Percentiles rank a stretch among this genome's conserved stretches.
phyloP scores from a whole-genome alignment of 2,113 vertebrate species.

The Melanocharis versteri region DNA sequence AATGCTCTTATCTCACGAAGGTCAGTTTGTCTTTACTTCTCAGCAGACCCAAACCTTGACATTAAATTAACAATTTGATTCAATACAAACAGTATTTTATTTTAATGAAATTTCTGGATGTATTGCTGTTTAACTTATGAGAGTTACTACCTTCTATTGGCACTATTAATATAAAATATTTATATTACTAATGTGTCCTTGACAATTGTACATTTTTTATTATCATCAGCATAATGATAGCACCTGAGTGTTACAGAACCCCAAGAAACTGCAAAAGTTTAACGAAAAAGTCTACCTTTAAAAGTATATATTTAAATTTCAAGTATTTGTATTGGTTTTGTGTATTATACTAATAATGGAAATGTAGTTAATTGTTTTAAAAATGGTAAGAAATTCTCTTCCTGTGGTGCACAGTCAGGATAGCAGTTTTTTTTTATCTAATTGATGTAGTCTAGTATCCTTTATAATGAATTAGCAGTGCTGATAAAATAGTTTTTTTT shows the following conservation, averaged over 20 bases:
- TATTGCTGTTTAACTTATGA: not conserved
- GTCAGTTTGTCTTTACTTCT: not conserved
- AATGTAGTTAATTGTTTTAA: not conserved
- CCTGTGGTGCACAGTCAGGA: not conserved
- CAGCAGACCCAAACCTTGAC: not conserved
- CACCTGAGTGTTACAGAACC: not conserved
- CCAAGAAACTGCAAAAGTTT: not conserved
- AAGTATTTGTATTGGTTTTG: not conserved
- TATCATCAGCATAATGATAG: not conserved
- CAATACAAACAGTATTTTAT: not conserved
- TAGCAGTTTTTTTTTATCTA: not conserved
- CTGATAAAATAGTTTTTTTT: not conserved
- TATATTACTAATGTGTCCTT: not conserved
- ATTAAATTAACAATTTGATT: not conserved
- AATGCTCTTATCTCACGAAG: not conserved
- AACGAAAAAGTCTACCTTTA: not conserved
- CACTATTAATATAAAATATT: not conserved
- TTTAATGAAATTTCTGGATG: not conserved
- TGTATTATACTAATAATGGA: not conserved
- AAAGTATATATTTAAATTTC: not conserved
- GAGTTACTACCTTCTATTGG: not conserved
- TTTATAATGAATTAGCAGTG: not conserved
- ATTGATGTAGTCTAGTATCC: not conserved
- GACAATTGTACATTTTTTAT: not conserved
- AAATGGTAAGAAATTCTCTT: not conserved